Base-by-base conservation (phyloP, 2,888 invertebrate species). In the Parelbella ahira region DNA sequence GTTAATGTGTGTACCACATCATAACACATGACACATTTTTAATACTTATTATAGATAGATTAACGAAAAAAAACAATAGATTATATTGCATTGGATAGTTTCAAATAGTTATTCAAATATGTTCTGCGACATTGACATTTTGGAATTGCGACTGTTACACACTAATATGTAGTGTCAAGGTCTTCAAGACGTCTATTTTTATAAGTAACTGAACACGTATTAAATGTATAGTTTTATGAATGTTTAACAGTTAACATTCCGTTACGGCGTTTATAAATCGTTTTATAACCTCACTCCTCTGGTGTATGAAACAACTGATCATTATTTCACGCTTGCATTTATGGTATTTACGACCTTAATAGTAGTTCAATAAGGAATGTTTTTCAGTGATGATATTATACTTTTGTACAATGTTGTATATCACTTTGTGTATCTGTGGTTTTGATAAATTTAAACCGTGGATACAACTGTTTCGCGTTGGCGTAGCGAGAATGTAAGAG, bases 261-360 rank as follows among this genome's bases (percentile, higher is more conserved):
- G 75, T 70, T 75, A 73, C 63, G 64, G 54, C 50, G 59, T 52
- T 55, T 54, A 63, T 59, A 68, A 64, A 72, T 65, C 66, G 56
- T 56, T 71, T 71, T 75, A 71, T 72, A 72, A 73, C 41, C 24
- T n/a, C 19, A 42, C 34, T 24, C 9, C 28, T 25, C 12, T 39
- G 32, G 33, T 32, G 39, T 32, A 32, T 33, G 19, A 18, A 24
- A 23, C 9, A 23, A 23, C 9, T 10, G 10, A 36, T 36, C 24
- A 18, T 12, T 20, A 32, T 25, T 24, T 7, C n/a, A 4, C 4
- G 19, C 11, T 27, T 3, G 7, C 24, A n/a, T n/a, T n/a, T n/a
- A n/a, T n/a, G n/a, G n/a, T 10, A 41, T 20, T 9, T 20, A 27
- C 25, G 9, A 3, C 2, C 32, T 33, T 20, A 4, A 7, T 3